These are phyloP conservation scores for Ciconia boyciana DNA, from an alignment of 2,113 vertebrate species.

Conservation along the genomic window DNA sequence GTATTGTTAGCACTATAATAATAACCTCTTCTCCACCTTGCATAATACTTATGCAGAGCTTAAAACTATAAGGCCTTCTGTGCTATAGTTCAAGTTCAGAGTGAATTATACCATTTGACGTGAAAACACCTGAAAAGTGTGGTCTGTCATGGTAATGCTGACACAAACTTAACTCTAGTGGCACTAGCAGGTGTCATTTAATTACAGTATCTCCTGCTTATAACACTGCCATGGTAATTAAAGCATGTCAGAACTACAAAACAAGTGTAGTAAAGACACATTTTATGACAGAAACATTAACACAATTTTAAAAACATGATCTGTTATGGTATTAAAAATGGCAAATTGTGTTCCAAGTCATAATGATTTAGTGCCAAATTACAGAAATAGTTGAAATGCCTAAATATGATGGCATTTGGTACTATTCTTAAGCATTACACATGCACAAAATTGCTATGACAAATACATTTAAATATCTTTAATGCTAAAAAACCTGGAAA, in stretches of 20 bases:
- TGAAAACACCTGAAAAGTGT: slow-evolving; percentile 8
- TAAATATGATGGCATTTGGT: neutral
- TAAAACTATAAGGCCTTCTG: neutral
- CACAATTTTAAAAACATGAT: slow-evolving; percentile 22
- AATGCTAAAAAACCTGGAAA: slow-evolving; percentile 73
- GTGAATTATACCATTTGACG: neutral
- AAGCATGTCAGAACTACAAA: slow-evolving; percentile 10
- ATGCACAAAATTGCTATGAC: slow-evolving; percentile 42
- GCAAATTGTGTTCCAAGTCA: slow-evolving; percentile 41
- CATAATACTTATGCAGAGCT: neutral
- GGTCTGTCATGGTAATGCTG: neutral
- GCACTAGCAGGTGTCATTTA: neutral
- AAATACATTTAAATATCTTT: slow-evolving; percentile 72
- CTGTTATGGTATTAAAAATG: slow-evolving; percentile 27
- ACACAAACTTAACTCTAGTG: neutral
- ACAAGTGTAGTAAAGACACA: neutral
- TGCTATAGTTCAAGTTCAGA: neutral
- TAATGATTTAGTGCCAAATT: slow-evolving; percentile 56
- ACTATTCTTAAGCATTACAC: neutral
- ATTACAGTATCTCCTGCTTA: neutral
- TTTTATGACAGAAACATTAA: slow-evolving; percentile 23
- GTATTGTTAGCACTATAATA: neutral
- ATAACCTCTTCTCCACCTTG: neutral
- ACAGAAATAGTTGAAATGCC: slow-evolving; percentile 54
- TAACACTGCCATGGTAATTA: slow-evolving; percentile 32